Conservation (phyloP, 2,797 vertebrate genomes). For the Bradypus variegatus region DNA sequence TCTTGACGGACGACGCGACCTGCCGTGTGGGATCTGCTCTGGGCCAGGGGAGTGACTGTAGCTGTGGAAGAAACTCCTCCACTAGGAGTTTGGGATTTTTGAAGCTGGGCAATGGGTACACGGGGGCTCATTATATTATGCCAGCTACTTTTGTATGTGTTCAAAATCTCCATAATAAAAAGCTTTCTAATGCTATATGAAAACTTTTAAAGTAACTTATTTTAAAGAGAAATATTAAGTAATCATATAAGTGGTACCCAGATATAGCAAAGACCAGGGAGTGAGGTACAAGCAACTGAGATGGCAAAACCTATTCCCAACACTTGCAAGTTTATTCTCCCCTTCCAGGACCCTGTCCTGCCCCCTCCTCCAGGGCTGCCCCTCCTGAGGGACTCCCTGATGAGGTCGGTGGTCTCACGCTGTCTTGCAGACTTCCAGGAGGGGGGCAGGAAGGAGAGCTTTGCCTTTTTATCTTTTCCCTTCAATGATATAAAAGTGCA, state of each 20-base stretch:
- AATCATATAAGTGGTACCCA: not conserved
- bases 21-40: not conserved
- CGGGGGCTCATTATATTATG: not conserved
- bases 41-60: too few species aligned
- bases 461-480: not conserved
- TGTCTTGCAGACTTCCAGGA: not conserved
- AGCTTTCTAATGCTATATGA: not conserved
- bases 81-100: not conserved
- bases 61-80: not conserved
- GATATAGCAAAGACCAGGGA: rapidly evolving
- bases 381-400: not conserved
- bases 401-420: not conserved
- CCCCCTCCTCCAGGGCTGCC: rapidly evolving
- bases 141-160: not conserved
- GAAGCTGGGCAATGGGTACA: not conserved
- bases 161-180: not conserved
- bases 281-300: rapidly evolving
- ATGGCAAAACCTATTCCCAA: not conserved
- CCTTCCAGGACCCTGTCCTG: not conserved
- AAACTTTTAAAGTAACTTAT: not conserved
- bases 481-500: not conserved
- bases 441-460: not conserved
- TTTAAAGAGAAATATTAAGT: not conserved
- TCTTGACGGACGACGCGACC: not conserved
- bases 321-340: not conserved